These are phyloP conservation scores for Eurypyga helias DNA, from an alignment of 2,113 vertebrate genomes.

Conservation along the genomic window DNA sequence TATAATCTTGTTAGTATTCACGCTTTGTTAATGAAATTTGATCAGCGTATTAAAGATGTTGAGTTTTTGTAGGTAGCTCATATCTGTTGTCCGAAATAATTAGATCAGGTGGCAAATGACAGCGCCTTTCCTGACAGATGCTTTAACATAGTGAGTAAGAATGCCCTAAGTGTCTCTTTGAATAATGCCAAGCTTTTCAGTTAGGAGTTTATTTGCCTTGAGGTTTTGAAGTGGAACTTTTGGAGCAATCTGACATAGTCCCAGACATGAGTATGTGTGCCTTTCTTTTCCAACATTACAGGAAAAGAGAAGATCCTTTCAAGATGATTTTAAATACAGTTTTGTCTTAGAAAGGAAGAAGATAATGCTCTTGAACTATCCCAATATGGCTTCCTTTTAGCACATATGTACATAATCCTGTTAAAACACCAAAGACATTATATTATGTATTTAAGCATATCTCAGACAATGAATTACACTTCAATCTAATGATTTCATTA, in stretches of 20 bases:
- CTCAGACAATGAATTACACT: slow-evolving; percentile 47
- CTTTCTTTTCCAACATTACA: background rate
- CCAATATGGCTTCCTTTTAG: background rate
- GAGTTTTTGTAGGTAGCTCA: slow-evolving; percentile 5
- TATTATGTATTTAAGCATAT: slow-evolving; percentile 15
- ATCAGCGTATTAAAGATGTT: slow-evolving; percentile 13
- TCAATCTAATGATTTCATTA: slow-evolving; percentile 52
- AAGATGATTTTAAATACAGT: background rate
- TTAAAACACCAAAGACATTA: slow-evolving; percentile 8
- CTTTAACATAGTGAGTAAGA: slow-evolving; percentile 12
- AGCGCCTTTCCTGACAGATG: slow-evolving; percentile 26
- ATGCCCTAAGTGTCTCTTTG: slow-evolving; percentile 9
- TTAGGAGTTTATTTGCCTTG: slow-evolving; percentile 18
- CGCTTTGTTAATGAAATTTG: slow-evolving; percentile 62
- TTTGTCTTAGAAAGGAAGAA: slow-evolving; percentile 6
- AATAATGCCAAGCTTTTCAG: slow-evolving; percentile 24
- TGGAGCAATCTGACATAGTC: background rate
- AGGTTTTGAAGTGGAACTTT: background rate
- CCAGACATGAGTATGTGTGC: background rate
- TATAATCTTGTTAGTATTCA: slow-evolving; percentile 44
- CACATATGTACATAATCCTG: background rate
- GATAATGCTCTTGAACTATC: background rate
- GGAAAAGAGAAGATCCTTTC: background rate
- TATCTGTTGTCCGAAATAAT: slow-evolving; percentile 60
- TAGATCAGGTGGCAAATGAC: slow-evolving; percentile 55